Conservation (phyloP, 2,888 invertebrate genomes). For the Hydriomena furcata region DNA sequence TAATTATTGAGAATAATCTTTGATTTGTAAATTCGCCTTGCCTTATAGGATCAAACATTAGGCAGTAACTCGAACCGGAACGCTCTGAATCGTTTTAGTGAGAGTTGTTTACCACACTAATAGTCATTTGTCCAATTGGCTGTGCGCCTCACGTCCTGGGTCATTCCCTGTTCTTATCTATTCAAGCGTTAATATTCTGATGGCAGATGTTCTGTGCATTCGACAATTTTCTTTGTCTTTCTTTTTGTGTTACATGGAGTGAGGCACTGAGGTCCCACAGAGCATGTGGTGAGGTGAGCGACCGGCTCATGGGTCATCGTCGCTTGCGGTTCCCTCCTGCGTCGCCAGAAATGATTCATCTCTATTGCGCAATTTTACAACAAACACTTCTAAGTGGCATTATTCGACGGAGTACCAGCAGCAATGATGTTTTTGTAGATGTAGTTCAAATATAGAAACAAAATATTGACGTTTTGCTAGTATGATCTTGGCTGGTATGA, state of each 20-base stretch:
- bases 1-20: background rate
- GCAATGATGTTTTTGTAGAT: background rate
- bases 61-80: constrained; percentile 17
- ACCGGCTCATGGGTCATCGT: constrained; percentile 69
- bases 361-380: constrained; percentile 50
- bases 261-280: constrained; percentile 13
- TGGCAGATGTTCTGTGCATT: constrained; percentile 7
- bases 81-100: constrained; percentile 32
- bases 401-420: background rate
- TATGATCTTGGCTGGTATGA: background rate
- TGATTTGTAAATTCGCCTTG: background rate
- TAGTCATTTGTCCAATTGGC: constrained; percentile 29
- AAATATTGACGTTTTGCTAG: constrained; percentile 2
- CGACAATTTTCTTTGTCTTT: constrained; percentile 10
- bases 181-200: constrained; percentile 12
- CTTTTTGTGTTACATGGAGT: constrained; percentile 4
- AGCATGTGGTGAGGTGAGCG: constrained; percentile 61
- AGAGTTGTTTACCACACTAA: constrained; percentile 33
- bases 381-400: constrained; percentile 29
- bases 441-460: background rate
- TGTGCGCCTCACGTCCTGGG: constrained; percentile 30
- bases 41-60: constrained; percentile 2
- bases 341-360: constrained; percentile 39
- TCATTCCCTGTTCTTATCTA: constrained; percentile 28
- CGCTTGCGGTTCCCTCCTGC: constrained; percentile 44